Percentiles rank a stretch among this genome's conserved stretches.
Evolutionary conservation across 1,140 invertebrate genomes (phyloP).

Genomic region (Diachasmimorpha longicaudata): DNA sequence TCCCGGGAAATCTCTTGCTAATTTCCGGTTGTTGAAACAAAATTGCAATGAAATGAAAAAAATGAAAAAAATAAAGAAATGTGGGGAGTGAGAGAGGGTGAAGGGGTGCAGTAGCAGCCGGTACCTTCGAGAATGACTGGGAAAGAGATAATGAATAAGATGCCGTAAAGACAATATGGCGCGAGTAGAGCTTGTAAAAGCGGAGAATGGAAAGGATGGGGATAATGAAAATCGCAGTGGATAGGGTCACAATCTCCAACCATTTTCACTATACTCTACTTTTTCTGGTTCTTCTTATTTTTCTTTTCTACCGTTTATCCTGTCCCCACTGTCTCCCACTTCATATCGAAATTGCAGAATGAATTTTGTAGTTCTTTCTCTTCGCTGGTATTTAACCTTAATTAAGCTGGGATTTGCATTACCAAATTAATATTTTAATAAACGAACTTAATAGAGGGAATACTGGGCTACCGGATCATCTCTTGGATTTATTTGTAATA

Average conservation of each 20-base stretch:
- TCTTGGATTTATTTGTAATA: not conserved
- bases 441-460: slow-evolving; percentile 32
- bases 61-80: not conserved
- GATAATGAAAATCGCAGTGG: slow-evolving; percentile 4
- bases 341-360: not conserved
- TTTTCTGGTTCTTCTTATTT: not conserved
- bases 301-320: not conserved
- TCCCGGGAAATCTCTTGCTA: not conserved
- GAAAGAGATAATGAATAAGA: slow-evolving; percentile 14
- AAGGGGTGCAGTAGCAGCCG: not conserved
- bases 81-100: too few relatives aligned
- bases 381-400: slow-evolving; percentile 37
- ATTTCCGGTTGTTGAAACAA: not conserved
- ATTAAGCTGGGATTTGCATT: slow-evolving; percentile 42
- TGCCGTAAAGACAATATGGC: slow-evolving; percentile 11
- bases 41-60: not conserved
- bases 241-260: not conserved
- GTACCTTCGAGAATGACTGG: not conserved
- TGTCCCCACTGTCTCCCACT: not conserved
- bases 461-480: not conserved
- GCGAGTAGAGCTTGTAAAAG: slow-evolving; percentile 3
- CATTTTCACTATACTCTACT: not conserved
- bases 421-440: slow-evolving; percentile 45
- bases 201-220: slow-evolving; percentile 2
- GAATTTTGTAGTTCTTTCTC: not conserved